Conservation (phyloP, 2,113 vertebrate species). For the Phodopus roborovskii region DNA sequence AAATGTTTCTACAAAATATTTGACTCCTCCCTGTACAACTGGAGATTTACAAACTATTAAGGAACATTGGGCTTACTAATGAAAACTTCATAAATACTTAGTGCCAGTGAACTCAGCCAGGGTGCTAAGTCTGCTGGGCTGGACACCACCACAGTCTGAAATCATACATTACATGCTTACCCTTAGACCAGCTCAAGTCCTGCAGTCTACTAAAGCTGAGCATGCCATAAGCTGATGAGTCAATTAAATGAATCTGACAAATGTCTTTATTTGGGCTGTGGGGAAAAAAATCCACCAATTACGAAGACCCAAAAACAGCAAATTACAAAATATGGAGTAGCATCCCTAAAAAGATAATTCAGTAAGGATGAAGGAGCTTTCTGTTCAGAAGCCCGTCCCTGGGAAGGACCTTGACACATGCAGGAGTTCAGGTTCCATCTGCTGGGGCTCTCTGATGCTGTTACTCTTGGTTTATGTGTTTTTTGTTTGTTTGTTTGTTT, state of each 20-base stretch:
- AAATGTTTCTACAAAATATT: conserved; percentile 55
- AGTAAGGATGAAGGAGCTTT: neutral
- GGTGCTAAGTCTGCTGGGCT: neutral
- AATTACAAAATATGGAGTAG: neutral
- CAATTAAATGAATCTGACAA: conserved; percentile 2
- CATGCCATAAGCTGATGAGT: conserved; percentile 37
- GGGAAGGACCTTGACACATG: neutral
- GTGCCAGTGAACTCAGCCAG: conserved; percentile 33
- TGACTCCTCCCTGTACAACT: conserved; percentile 12
- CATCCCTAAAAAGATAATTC: conserved; percentile 26
- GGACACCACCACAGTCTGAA: neutral
- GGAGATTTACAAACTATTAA: conserved; percentile 63
- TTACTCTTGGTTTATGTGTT: too few species aligned
- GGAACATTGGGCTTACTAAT: conserved; percentile 44
- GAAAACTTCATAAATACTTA: conserved; percentile 34
- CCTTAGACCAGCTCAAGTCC: conserved; percentile 11
- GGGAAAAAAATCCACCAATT: neutral
- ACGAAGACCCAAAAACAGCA: neutral
- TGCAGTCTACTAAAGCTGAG: neutral
- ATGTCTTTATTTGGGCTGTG: neutral
- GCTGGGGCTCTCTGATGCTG: neutral
- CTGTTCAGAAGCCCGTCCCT: conserved; percentile 9
- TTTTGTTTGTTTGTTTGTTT: neutral
- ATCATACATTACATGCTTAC: neutral
- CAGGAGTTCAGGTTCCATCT: conserved; percentile 69